Base-by-base conservation (phyloP, 2,797 vertebrate genomes). In the Lithobates sylvaticus region DNA sequence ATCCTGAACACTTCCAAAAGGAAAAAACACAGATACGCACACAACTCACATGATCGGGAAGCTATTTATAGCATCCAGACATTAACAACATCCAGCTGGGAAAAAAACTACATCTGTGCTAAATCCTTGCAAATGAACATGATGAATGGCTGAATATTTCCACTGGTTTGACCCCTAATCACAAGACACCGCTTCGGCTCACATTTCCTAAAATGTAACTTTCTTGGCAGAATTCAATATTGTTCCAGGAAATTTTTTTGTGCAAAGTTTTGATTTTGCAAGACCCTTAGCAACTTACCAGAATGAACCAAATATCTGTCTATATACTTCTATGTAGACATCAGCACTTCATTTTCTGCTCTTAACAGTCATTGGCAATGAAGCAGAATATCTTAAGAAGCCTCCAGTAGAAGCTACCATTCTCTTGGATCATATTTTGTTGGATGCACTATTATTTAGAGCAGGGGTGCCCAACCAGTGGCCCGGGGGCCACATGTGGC, bases 101-200 rank as follows among this genome's bases (percentile, higher is more conserved):
- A 39, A 64, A 77, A 42, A 26, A 50, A 69, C 27, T 29, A 61
- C 58, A 65, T 58, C 42, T 76, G 34, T 73, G 78, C 42, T 58
- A 68, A 58, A 78, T 78, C 75, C 69, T 36, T 70, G 47, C 23
- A 84, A 81, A 88, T 23, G 34, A n/a, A 44, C 34, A 50, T 83
- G 76, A 86, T 86, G 50, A 72, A 75, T n/a, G 72, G 76, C 27
- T 58, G 26, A n/a, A 78, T 86, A 69, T 74, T 87, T 83, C 86
- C 81, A 72, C 76, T 87, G 86, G 64, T 73, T 80, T 71, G 69
- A 44, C 74, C 61, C 70, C 29, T 65, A 83, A 88, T 89, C 89
- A 89, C 86, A 85, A 89, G 89, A 76, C 86, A 50, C 67, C 1
- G 70, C 23, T 70, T 76, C 75, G 74, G 75, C 69, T 84, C 81